Evolutionary conservation across 2,797 vertebrate species (phyloP).

Genomic region (Enoplosus armatus): DNA sequence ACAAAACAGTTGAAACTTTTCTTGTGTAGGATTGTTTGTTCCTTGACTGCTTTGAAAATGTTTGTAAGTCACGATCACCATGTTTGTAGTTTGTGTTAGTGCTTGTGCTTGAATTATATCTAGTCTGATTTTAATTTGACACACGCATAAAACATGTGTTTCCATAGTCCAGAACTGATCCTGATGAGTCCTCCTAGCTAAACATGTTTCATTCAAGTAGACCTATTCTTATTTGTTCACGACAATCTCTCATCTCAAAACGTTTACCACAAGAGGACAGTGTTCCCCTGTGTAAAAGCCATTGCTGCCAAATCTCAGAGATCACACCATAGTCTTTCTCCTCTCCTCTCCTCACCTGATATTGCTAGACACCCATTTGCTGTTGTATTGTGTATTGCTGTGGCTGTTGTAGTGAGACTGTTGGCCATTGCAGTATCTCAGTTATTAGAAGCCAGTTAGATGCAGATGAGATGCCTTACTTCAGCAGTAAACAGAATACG

Average conservation of each 20-base stretch:
- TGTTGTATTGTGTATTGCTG: constrained; percentile 19
- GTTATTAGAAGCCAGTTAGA: not conserved
- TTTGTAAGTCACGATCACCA: not conserved
- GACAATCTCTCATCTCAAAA: too few species aligned
- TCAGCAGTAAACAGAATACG: not conserved
- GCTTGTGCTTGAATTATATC: not conserved
- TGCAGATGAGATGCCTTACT: not conserved
- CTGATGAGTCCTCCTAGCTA: too few species aligned
- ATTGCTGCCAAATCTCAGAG: not conserved
- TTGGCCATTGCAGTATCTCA: constrained; percentile 5
- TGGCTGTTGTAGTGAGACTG: constrained; percentile 6
- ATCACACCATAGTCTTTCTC: not conserved
- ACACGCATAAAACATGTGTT: too few species aligned
- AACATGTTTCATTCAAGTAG: too few species aligned
- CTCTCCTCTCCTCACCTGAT: not conserved
- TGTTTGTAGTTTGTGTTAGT: not conserved
- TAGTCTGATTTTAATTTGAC: constrained; percentile 2
- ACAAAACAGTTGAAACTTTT: not conserved
- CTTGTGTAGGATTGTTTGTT: not conserved
- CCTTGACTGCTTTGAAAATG: not conserved
- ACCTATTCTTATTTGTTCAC: too few species aligned
- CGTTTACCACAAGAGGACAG: constrained; percentile 71
- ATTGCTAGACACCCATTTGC: not conserved
- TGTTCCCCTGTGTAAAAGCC: constrained; percentile 53
- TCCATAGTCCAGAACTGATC: too few species aligned